These are phyloP conservation scores for Orthosia gracilis DNA, from an alignment of 2,888 invertebrate genomes.

Conservation along the genomic window DNA sequence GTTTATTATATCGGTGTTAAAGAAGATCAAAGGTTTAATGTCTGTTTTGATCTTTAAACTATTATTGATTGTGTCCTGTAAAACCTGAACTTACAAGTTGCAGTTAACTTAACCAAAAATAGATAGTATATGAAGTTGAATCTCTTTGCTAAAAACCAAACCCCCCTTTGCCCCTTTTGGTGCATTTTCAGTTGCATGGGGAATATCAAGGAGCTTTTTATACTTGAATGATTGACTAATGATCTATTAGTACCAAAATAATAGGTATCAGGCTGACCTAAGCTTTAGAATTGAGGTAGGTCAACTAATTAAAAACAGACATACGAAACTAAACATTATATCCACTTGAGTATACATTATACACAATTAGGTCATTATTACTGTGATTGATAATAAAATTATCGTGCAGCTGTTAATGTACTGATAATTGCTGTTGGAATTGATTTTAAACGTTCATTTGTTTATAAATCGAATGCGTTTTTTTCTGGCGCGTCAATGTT, in stretches of 20 bases:
- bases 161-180: too few relatives aligned
- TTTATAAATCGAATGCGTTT: constrained; percentile 31
- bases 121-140: too few relatives aligned
- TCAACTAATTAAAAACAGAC: neutral
- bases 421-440: constrained; percentile 40
- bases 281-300: constrained; percentile 15
- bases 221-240: neutral
- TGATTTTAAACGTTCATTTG: constrained; percentile 46
- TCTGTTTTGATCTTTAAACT: too few relatives aligned
- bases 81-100: too few relatives aligned
- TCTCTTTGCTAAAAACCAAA: too few relatives aligned
- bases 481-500: constrained; percentile 3
- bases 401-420: constrained; percentile 29
- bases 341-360: neutral
- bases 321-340: constrained; percentile 2
- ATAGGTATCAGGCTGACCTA: too few relatives aligned
- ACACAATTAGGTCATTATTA: constrained; percentile 28
- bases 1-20: too few relatives aligned
- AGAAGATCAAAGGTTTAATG: too few relatives aligned
- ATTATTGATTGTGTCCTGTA: too few relatives aligned
- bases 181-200: too few relatives aligned
- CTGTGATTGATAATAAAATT: constrained; percentile 47
- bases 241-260: neutral
- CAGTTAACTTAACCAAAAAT: too few relatives aligned
- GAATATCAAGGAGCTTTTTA: neutral